A percentile compares a stretch with the other conserved stretches of the same genome.
Conservation (phyloP, 1,140 invertebrate species). For the Drosophila chauvacae region DNA sequence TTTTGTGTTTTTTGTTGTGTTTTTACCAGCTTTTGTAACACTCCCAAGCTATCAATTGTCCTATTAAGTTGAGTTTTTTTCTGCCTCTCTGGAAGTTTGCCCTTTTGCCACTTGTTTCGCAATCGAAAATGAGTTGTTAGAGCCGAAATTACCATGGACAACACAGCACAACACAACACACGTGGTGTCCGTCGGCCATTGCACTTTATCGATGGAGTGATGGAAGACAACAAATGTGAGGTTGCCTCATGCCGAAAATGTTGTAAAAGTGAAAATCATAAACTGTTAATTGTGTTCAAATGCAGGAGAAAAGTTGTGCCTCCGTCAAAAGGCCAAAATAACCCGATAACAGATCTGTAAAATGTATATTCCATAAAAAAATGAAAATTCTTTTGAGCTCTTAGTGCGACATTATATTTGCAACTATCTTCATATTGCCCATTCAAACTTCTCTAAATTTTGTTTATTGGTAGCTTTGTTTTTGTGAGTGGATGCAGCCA, state of each 20-base stretch:
- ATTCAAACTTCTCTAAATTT: too few relatives aligned
- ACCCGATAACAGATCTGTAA: not conserved
- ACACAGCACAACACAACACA: slow-evolving; percentile 26
- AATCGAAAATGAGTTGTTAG: slow-evolving; percentile 62
- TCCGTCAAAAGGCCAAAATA: slow-evolving; percentile 4
- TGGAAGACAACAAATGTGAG: slow-evolving; percentile 19
- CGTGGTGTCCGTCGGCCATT: slow-evolving; percentile 48
- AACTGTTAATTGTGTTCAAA: slow-evolving; percentile 77
- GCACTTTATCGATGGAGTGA: slow-evolving; percentile 46
- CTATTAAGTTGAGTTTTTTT: slow-evolving; percentile 41
- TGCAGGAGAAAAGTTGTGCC: slow-evolving; percentile 22
- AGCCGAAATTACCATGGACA: slow-evolving; percentile 42
- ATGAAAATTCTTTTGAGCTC: not conserved
- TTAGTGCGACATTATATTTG: not conserved
- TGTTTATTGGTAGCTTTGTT: not conserved
- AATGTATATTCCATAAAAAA: not conserved
- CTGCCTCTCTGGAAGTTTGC: slow-evolving; percentile 44
- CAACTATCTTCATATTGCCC: not conserved
- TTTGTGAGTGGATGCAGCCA: not conserved
- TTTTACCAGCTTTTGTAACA: slow-evolving; percentile 44
- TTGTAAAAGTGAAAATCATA: slow-evolving; percentile 76
- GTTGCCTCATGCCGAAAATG: slow-evolving; percentile 39
- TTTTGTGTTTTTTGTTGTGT: slow-evolving; percentile 27
- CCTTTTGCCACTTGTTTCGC: slow-evolving; percentile 64
- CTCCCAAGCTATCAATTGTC: slow-evolving; percentile 57